Evolutionary conservation across 2,113 vertebrate species (phyloP).

Genomic region (Lycaon pictus): DNA sequence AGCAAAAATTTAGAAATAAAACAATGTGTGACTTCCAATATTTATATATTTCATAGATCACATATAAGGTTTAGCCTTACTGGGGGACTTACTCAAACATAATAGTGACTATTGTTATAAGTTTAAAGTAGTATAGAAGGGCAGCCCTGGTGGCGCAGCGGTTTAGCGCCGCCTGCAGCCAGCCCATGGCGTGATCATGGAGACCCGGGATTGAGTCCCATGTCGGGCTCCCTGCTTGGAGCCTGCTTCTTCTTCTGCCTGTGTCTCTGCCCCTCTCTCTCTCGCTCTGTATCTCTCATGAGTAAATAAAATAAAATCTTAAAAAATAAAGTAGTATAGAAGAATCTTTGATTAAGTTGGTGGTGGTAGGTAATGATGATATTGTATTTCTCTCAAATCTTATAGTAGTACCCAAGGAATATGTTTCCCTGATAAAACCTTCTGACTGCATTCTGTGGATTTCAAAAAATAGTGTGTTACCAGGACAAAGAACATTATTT

Average conservation of each 20-base stretch:
- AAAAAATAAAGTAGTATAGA: neutral
- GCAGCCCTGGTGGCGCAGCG: too few relatives aligned
- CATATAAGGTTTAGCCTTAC: neutral
- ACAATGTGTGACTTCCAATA: neutral
- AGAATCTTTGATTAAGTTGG: neutral
- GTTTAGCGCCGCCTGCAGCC: too few relatives aligned
- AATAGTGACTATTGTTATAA: neutral
- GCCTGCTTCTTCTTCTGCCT: too few relatives aligned
- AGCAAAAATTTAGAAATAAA: constrained; percentile 16
- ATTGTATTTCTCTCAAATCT: neutral
- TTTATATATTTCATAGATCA: neutral
- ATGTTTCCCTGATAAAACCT: neutral
- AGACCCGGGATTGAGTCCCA: too few relatives aligned
- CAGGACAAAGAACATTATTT: neutral
- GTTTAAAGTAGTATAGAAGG: neutral
- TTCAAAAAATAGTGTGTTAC: neutral
- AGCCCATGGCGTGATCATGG: too few relatives aligned
- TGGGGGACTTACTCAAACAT: neutral
- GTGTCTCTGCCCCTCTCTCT: too few relatives aligned
- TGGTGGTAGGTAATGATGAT: neutral
- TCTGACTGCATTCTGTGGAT: neutral
- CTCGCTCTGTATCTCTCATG: too few relatives aligned
- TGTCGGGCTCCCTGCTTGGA: too few relatives aligned
- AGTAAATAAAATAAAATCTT: too few relatives aligned
- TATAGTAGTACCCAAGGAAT: neutral